A percentile compares a stretch with the other conserved stretches of the same genome.
Conservation (phyloP, 2,888 invertebrate species). For the Tenthredo distinguenda region DNA sequence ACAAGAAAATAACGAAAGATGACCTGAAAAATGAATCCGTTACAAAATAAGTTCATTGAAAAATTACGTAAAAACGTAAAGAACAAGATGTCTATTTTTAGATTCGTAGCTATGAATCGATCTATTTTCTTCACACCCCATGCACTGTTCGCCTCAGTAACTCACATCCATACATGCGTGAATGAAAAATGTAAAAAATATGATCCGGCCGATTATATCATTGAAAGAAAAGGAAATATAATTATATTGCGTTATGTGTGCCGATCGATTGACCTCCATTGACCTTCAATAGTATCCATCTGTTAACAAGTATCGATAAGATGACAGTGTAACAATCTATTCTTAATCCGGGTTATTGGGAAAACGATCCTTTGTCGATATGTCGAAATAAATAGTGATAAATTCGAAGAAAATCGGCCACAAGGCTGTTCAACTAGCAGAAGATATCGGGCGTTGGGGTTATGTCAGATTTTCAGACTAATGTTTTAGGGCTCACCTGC, state of each 20-base stretch:
- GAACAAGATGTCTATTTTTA: slow-evolving; percentile 9
- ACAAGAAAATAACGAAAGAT: neutral
- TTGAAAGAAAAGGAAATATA: slow-evolving; percentile 32
- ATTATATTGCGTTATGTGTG: slow-evolving; percentile 30
- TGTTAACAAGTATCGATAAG: neutral
- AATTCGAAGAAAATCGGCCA: neutral
- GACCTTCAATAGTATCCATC: slow-evolving; percentile 60
- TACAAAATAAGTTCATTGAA: neutral
- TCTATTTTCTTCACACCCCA: neutral
- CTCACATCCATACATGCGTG: neutral
- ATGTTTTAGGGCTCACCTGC: slow-evolving; percentile 67
- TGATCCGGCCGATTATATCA: slow-evolving; percentile 7
- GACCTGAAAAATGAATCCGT: neutral
- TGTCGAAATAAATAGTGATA: neutral
- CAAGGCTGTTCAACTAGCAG: slow-evolving; percentile 3
- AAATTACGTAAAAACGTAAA: slow-evolving; percentile 7
- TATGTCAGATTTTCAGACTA: slow-evolving; percentile 53
- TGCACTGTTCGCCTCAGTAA: neutral
- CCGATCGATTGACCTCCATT: slow-evolving; percentile 62
- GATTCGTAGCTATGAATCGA: slow-evolving; percentile 27
- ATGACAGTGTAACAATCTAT: neutral
- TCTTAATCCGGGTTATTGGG: neutral
- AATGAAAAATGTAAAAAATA: neutral
- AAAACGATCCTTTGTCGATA: neutral
- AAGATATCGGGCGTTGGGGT: slow-evolving; percentile 53